These are phyloP conservation scores for Nematolebias whitei DNA, from an alignment of 2,113 vertebrate genomes.

Conservation along the genomic window DNA sequence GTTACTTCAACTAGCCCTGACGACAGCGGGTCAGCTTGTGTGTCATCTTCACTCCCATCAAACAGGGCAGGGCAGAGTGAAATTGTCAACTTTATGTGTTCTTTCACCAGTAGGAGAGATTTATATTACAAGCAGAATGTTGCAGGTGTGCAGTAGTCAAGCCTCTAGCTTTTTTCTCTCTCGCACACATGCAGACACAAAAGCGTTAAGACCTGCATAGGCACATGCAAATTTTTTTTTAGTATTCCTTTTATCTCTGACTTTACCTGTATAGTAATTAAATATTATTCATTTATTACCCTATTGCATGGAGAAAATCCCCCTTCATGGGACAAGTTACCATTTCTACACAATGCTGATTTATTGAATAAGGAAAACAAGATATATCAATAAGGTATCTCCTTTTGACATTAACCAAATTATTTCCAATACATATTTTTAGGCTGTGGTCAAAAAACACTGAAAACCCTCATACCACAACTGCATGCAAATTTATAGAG, in stretches of 20 bases:
- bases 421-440: too few relatives aligned
- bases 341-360: too few relatives aligned
- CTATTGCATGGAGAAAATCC: too few relatives aligned
- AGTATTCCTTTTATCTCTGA: neutral
- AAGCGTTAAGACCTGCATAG: constrained; percentile 13
- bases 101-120: constrained; percentile 48
- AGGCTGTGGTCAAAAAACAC: too few relatives aligned
- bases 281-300: neutral
- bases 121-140: constrained; percentile 29
- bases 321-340: too few relatives aligned
- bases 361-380: too few relatives aligned
- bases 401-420: neutral
- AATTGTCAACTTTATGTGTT: constrained; percentile 53
- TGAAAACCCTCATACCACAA: neutral
- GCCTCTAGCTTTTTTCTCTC: constrained; percentile 1
- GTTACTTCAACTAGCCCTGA: constrained; percentile 57
- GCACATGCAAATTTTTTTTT: neutral
- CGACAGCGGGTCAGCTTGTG: constrained; percentile 59
- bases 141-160: constrained; percentile 27
- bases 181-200: constrained; percentile 3
- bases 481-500: neutral
- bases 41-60: constrained; percentile 51
- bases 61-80: constrained; percentile 38
- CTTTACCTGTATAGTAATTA: neutral
- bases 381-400: too few relatives aligned